Evolutionary conservation across 2,797 vertebrate genomes (phyloP).

Genomic region (Cyclura pinguis): DNA sequence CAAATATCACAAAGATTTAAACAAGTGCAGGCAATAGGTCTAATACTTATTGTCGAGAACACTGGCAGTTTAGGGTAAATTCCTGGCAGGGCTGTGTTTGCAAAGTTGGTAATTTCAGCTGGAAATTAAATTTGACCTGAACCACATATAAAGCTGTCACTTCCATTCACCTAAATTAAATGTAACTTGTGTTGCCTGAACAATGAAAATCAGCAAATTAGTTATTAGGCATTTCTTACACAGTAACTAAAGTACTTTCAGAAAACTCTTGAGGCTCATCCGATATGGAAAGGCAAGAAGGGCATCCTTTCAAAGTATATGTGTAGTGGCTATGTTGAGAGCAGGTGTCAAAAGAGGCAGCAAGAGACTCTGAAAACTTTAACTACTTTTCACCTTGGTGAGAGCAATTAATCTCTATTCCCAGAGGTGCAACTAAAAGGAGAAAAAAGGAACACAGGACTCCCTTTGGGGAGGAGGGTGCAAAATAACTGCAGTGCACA

Average conservation of each 20-base stretch:
- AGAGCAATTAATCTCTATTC: slow-evolving; percentile 73
- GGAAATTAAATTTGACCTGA: slow-evolving; percentile 75
- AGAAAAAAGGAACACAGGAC: slow-evolving; percentile 64
- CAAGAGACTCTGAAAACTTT: slow-evolving; percentile 54
- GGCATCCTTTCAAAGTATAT: slow-evolving; percentile 70
- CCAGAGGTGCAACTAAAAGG: slow-evolving; percentile 57
- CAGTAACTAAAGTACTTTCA: slow-evolving; percentile 61
- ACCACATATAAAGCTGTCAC: slow-evolving; percentile 63
- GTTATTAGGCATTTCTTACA: slow-evolving; percentile 67
- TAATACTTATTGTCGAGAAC: slow-evolving; percentile 40
- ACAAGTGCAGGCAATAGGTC: slow-evolving; percentile 1
- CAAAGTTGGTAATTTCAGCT: slow-evolving; percentile 63
- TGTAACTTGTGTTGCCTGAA: slow-evolving; percentile 60
- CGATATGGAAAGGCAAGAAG: slow-evolving; percentile 66
- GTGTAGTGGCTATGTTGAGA: slow-evolving; percentile 29
- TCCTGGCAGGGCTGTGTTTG: slow-evolving; percentile 50
- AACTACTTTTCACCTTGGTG: slow-evolving; percentile 63
- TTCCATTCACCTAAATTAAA: slow-evolving; percentile 69
- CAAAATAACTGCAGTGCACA: slow-evolving; percentile 67
- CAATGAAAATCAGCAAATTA: slow-evolving; percentile 68
- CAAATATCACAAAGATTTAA: background rate
- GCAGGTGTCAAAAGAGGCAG: slow-evolving; percentile 29
- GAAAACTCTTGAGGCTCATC: slow-evolving; percentile 67
- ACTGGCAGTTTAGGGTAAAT: slow-evolving; percentile 36
- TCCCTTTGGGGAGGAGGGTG: slow-evolving; percentile 62